Evolutionary conservation across 2,888 invertebrate species (phyloP).

Genomic region (Drosophila atroscutellata): DNA sequence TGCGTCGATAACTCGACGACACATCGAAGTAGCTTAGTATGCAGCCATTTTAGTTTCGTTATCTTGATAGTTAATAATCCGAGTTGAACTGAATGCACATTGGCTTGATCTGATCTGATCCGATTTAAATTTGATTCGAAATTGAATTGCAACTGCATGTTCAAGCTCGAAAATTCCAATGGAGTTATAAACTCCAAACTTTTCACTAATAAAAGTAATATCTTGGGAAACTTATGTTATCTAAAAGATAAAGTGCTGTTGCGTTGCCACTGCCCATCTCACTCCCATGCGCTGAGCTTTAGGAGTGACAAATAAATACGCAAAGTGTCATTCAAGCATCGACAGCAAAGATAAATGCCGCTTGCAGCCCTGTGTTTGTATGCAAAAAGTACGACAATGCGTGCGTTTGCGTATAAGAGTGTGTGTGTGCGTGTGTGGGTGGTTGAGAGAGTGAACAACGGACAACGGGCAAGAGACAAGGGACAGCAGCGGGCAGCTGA

Average conservation of each 20-base stretch:
- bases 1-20: conserved; percentile 14
- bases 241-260: neutral
- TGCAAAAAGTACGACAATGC: conserved; percentile 16
- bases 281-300: neutral
- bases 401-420: neutral
- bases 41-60: neutral
- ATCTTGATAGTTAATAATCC: neutral
- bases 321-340: conserved; percentile 15
- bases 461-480: conserved; percentile 4
- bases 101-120: neutral
- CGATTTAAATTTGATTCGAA: neutral
- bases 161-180: neutral
- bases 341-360: conserved; percentile 14
- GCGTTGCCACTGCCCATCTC: neutral
- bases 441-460: conserved; percentile 32
- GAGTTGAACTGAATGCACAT: neutral
- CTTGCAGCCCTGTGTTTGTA: conserved; percentile 29
- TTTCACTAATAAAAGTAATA: neutral
- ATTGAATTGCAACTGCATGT: neutral
- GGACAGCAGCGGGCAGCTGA: conserved; percentile 42
- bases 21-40: neutral
- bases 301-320: neutral
- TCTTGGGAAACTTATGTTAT: neutral
- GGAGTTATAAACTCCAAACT: neutral
- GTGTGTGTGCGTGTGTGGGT: conserved; percentile 41